A percentile compares a stretch with the other conserved stretches of the same genome.
Conservation (phyloP, 2,113 vertebrate genomes). For the Oryzias javanicus region DNA sequence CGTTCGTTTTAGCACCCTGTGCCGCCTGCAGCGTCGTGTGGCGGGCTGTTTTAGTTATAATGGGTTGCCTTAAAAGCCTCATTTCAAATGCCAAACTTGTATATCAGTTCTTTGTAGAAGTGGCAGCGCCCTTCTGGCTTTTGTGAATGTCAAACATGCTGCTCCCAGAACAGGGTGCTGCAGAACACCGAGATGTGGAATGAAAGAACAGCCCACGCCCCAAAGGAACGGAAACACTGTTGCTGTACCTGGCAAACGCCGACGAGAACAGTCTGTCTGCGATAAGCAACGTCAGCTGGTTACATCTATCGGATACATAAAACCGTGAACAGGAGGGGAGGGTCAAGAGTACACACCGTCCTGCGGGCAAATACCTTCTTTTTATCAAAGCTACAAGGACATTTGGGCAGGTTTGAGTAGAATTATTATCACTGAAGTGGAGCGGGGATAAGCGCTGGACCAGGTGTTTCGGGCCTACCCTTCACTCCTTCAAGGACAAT, state of each 20-base stretch:
- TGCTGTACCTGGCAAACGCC: constrained; percentile 25
- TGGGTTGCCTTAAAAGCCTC: constrained; percentile 32
- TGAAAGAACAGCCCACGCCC: constrained; percentile 38
- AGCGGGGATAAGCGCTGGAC: no score
- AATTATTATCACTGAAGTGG: no score
- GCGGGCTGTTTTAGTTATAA: constrained; percentile 43
- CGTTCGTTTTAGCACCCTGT: constrained; percentile 8
- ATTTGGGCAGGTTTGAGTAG: no score
- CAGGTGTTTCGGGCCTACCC: no score
- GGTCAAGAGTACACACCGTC: no score
- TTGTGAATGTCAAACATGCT: constrained; percentile 51
- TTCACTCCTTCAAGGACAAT: no score
- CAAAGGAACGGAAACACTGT: constrained; percentile 25
- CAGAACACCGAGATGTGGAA: constrained; percentile 29
- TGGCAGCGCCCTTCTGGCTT: constrained; percentile 33
- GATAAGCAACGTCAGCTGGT: background rate
- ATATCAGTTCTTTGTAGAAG: constrained; percentile 35
- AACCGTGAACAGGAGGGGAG: background rate
- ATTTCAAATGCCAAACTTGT: constrained; percentile 26
- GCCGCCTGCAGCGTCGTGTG: constrained; percentile 42
- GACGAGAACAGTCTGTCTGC: background rate
- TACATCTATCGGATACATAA: background rate
- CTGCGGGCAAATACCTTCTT: background rate
- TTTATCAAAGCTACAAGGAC: background rate
- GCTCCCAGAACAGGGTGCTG: constrained; percentile 40